These are phyloP conservation scores for Hydropsyche betteni DNA, from an alignment of 2,888 invertebrate genomes.

Conservation along the genomic window DNA sequence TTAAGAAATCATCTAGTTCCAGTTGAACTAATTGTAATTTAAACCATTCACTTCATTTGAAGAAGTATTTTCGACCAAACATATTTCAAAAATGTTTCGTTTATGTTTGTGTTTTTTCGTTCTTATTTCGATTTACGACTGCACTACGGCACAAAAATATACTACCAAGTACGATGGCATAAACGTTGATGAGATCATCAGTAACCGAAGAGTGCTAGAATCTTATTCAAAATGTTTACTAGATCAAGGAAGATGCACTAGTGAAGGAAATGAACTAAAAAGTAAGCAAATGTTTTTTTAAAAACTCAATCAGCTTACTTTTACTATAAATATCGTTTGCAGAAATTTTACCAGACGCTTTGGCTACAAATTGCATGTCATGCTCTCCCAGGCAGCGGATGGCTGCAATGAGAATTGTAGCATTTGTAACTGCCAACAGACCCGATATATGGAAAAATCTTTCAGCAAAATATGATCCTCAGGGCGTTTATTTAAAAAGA, in stretches of 20 bases:
- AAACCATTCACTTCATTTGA: too few species aligned
- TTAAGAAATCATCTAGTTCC: too few species aligned
- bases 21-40: too few species aligned
- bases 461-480: slow-evolving; percentile 41
- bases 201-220: slow-evolving; percentile 35
- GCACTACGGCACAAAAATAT: slow-evolving; percentile 5
- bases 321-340: not conserved
- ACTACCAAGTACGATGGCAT: slow-evolving; percentile 35
- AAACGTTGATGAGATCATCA: slow-evolving; percentile 39
- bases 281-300: slow-evolving; percentile 23
- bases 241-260: slow-evolving; percentile 36
- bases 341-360: slow-evolving; percentile 37
- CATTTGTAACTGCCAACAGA: slow-evolving; percentile 36
- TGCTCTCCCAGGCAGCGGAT: slow-evolving; percentile 37
- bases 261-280: slow-evolving; percentile 40
- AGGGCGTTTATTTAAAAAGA: slow-evolving; percentile 13
- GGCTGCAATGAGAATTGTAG: slow-evolving; percentile 35
- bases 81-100: too few species aligned
- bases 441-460: slow-evolving; percentile 41
- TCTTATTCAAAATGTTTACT: slow-evolving; percentile 40
- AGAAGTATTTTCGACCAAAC: too few species aligned
- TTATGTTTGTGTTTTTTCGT: too few species aligned
- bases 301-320: not conserved
- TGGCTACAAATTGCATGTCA: slow-evolving; percentile 33
- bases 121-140: too few species aligned